Percentiles rank a stretch among this genome's conserved stretches.
These are phyloP conservation scores for Anarrhichthys ocellatus DNA, from an alignment of 2,113 vertebrate genomes.

Conservation along the genomic window DNA sequence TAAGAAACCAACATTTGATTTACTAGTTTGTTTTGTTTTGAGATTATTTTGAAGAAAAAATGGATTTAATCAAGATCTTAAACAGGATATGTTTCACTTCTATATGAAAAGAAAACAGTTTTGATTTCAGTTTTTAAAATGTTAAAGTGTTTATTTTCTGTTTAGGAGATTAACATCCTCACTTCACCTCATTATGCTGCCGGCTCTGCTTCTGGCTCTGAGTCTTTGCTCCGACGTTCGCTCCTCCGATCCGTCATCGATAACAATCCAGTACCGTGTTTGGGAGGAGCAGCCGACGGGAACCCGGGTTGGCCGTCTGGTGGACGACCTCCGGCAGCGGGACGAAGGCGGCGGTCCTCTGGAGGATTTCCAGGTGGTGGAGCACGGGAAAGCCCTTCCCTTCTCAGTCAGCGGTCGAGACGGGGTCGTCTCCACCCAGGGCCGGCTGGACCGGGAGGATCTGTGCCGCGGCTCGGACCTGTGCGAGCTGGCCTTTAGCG, in stretches of 20 bases:
- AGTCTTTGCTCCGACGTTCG: conserved; percentile 46
- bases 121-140: background rate
- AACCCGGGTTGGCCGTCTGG: conserved; percentile 87
- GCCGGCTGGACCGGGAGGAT: conserved; percentile 89
- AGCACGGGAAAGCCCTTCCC: conserved; percentile 84
- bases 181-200: conserved; percentile 72
- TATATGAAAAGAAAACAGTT: background rate
- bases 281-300: conserved; percentile 88
- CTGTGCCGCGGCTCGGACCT: conserved; percentile 87
- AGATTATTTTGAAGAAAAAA: background rate
- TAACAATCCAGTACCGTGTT: conserved; percentile 85
- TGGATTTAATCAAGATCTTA: conserved; percentile 9
- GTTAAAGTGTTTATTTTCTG: background rate
- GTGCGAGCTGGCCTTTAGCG: conserved; percentile 89
- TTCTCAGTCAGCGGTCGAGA: conserved; percentile 83
- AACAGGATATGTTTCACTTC: background rate
- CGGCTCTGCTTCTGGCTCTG: conserved; percentile 70
- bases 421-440: conserved; percentile 85
- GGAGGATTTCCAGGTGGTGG: conserved; percentile 88
- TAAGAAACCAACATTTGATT: no score
- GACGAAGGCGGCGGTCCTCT: conserved; percentile 66
- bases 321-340: conserved; percentile 82
- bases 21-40: conserved; percentile 8
- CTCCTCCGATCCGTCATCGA: conserved; percentile 55
- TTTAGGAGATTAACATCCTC: conserved; percentile 31